Conservation (phyloP, 2,797 vertebrate species). For the Sphenodon punctatus region DNA sequence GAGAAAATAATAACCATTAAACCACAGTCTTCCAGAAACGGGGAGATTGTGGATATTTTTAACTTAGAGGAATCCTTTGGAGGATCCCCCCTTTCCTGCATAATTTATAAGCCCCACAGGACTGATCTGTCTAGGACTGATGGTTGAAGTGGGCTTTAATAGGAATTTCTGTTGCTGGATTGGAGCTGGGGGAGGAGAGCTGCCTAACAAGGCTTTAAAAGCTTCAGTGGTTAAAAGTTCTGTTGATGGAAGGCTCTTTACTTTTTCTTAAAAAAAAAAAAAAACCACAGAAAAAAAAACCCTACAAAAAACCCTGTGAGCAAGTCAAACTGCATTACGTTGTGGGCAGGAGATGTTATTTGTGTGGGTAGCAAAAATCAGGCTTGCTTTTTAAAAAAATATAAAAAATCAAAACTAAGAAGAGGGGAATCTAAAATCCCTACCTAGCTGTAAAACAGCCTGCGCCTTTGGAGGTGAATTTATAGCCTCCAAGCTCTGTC, state of each 20-base stretch:
- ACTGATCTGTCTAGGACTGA: slow-evolving; percentile 75
- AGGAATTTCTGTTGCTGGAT: slow-evolving; percentile 72
- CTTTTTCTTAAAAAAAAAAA: not conserved
- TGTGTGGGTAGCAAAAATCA: slow-evolving; percentile 57
- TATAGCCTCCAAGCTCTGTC: slow-evolving; percentile 65
- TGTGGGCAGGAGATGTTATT: slow-evolving; percentile 57
- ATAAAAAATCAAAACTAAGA: not conserved
- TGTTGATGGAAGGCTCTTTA: slow-evolving; percentile 33
- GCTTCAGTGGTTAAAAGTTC: slow-evolving; percentile 65
- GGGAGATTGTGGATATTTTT: slow-evolving; percentile 58
- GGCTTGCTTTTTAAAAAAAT: slow-evolving; percentile 44
- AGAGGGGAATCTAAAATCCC: slow-evolving; percentile 22
- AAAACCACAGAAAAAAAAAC: not conserved
- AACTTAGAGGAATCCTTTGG: slow-evolving; percentile 65
- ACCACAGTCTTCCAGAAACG: slow-evolving; percentile 47
- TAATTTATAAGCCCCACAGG: slow-evolving; percentile 79
- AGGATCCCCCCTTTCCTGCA: slow-evolving; percentile 67
- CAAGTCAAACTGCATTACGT: slow-evolving; percentile 18
- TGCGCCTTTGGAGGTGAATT: slow-evolving; percentile 57
- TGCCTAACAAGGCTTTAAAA: slow-evolving; percentile 74
- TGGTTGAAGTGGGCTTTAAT: slow-evolving; percentile 74
- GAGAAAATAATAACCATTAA: not conserved
- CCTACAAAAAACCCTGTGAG: not conserved
- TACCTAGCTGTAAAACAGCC: slow-evolving; percentile 57
- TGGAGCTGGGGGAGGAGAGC: slow-evolving; percentile 22